Percentiles rank a stretch among this genome's conserved stretches.
These are phyloP conservation scores for Therioaphis trifolii DNA, from an alignment of 2,888 invertebrate species.

Conservation along the genomic window DNA sequence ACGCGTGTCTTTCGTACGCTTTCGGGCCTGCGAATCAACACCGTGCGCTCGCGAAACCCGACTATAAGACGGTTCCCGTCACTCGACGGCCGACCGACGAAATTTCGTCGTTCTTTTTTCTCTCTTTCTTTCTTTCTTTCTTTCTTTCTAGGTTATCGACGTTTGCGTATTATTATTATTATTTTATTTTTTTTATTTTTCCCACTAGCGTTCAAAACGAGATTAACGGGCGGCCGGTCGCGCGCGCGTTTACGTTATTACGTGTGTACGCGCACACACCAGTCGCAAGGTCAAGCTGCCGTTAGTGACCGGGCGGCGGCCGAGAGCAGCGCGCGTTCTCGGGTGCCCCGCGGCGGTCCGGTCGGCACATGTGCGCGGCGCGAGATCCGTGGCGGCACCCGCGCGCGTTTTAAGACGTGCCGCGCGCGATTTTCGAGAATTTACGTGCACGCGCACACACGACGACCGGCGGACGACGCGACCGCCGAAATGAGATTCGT, in stretches of 20 bases:
- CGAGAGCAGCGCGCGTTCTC: not conserved
- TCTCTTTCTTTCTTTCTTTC: not conserved
- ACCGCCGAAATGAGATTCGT: too few species aligned
- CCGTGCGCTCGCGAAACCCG: too few species aligned
- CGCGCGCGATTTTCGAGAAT: too few species aligned
- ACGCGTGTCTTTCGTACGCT: too few species aligned
- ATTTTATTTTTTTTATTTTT: not conserved
- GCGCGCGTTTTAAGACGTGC: too few species aligned
- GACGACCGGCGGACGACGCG: too few species aligned
- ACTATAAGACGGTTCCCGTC: not conserved
- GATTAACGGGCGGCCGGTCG: constrained; percentile 51
- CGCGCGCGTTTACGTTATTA: constrained; percentile 2
- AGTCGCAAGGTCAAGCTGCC: constrained; percentile 60
- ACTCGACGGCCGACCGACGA: too few species aligned
- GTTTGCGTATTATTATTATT: constrained; percentile 7
- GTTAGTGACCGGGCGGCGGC: constrained; percentile 45
- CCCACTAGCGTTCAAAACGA: not conserved
- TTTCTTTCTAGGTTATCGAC: constrained; percentile 3
- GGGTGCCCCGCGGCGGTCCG: constrained; percentile 32
- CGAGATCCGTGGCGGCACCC: too few species aligned
- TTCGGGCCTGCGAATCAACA: too few species aligned
- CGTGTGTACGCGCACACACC: not conserved
- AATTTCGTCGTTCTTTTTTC: not conserved
- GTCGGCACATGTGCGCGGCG: not conserved
- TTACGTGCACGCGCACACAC: too few species aligned